These are phyloP conservation scores for Coenonympha glycerion DNA, from an alignment of 2,888 invertebrate genomes.

Conservation along the genomic window DNA sequence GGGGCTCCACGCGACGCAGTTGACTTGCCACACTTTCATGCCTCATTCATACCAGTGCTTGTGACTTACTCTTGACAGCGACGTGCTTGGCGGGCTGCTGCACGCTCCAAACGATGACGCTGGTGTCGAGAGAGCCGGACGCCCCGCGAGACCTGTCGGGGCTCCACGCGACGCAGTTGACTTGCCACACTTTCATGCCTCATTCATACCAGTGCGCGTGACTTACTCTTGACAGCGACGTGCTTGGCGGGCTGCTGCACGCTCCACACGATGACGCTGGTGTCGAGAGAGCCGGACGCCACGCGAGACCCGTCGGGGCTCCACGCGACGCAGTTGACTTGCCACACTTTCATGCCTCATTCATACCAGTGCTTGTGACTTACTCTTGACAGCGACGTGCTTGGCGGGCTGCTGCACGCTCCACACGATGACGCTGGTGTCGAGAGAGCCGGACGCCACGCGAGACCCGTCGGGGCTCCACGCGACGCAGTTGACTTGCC, in stretches of 20 bases:
- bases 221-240: conserved; percentile 85
- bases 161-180: conserved; percentile 94
- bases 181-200: not conserved
- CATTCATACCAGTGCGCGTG: not conserved
- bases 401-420: conserved; percentile 88
- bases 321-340: too few relatives aligned
- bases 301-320: conserved; percentile 89
- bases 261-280: conserved; percentile 95
- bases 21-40: not conserved
- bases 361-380: not conserved
- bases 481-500: too few relatives aligned
- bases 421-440: conserved; percentile 96
- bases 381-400: conserved; percentile 90
- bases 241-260: conserved; percentile 89
- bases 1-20: conserved; percentile 94
- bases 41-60: not conserved
- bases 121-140: conserved; percentile 95
- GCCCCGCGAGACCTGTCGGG: conserved; percentile 91
- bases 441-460: conserved; percentile 96
- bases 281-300: conserved; percentile 97
- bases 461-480: conserved; percentile 91
- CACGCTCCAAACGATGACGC: conserved; percentile 94
- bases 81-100: conserved; percentile 89
- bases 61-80: conserved; percentile 82
- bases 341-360: not conserved